phyloP scores from a whole-genome alignment of 2,888 invertebrate species.

The Tenthredo scrophulariae region DNA sequence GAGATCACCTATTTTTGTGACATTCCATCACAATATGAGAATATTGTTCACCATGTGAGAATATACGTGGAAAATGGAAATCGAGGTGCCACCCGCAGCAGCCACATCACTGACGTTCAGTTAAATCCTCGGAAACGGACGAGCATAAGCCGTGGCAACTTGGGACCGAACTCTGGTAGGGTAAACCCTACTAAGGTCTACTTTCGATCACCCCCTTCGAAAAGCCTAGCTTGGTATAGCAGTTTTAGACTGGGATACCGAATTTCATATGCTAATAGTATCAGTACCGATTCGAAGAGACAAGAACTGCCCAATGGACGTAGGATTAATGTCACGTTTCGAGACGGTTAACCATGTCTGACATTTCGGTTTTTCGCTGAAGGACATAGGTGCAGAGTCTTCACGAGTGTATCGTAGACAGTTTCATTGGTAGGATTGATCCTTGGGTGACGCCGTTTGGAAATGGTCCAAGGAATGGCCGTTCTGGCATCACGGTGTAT shows the following conservation, averaged over 20 bases:
- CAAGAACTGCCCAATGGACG: conserved; percentile 69
- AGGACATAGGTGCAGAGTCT: neutral
- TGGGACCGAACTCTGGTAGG: conserved; percentile 31
- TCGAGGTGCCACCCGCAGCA: conserved; percentile 2
- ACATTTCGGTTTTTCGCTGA: neutral
- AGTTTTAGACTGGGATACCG: neutral
- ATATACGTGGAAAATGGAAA: neutral
- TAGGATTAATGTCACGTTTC: conserved; percentile 74
- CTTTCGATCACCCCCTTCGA: conserved; percentile 28
- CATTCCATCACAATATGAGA: neutral
- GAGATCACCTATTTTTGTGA: neutral
- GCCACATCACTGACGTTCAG: conserved; percentile 63
- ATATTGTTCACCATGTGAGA: neutral
- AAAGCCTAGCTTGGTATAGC: neutral
- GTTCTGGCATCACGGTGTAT: conserved; percentile 37
- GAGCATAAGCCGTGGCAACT: conserved; percentile 60
- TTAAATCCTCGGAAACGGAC: conserved; percentile 75
- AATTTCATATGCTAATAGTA: conserved; percentile 60
- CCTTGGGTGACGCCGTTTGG: neutral
- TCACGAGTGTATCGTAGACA: neutral
- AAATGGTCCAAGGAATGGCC: neutral
- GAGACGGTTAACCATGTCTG: conserved; percentile 54
- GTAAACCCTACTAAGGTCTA: conserved; percentile 35
- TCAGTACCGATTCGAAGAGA: neutral
- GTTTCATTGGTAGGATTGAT: neutral